Base-by-base conservation (phyloP, 1,140 invertebrate species). In the Ostrea denselamellosa region DNA sequence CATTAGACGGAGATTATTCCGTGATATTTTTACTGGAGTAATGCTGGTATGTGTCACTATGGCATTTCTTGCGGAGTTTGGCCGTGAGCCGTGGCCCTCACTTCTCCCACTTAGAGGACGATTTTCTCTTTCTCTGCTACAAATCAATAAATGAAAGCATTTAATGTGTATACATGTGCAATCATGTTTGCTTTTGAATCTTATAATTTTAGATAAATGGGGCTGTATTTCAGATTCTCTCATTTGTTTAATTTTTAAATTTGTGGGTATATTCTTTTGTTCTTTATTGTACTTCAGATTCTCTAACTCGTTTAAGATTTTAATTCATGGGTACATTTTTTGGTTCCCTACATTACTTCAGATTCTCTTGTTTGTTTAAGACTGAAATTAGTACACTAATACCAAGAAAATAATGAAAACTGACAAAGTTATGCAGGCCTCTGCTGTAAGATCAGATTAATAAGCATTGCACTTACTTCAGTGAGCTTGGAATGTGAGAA, bases 1-100 rank as follows among this genome's bases (percentile, higher is more conserved):
- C 92, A 95, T 93, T 22, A 91, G 93, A 34, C 94, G 90, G 52
- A 95, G 88, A 86, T 95, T 94, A 90, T 92, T 93, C 19, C 94
- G 88, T 10, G 94, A 94, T 51, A 95, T 93, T 89, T 94, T 94
- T 25, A 95, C 93, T 4, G 93, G 93, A 56, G 92, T 93, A 58
- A 90, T 83, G 68, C 88, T 91, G 25, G 86, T 68, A 34, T 86
- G 65, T 19, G 89, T 85, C 83, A 90, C 88, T 8, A 89, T 81
- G 54, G 84, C 89, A 52, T 85, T 56, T 82, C 88, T 86, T 8
- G 83, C 89, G 62, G 91, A 92, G 51, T 83, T 89, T 10, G 89
- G 90, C 25, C 91, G 54, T 10, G 87, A 87, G 5, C 88, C 85
- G 62, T 91, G 87, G 14, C 25, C 51, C 25, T 88, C 86, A 85